Evolutionary conservation across 2,888 invertebrate genomes (phyloP).

Genomic region (Anodontia alba): DNA sequence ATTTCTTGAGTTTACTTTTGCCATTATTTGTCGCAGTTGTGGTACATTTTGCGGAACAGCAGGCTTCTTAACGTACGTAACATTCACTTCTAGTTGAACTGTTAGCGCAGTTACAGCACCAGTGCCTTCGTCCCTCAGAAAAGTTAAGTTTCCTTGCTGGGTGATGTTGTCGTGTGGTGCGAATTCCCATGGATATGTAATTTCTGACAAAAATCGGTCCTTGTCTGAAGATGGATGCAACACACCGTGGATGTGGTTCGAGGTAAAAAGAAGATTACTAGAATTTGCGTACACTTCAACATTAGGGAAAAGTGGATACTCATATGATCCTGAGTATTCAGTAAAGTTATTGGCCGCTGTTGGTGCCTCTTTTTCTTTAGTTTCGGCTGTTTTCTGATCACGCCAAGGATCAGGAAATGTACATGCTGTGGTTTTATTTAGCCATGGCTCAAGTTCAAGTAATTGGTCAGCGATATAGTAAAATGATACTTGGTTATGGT

Average conservation of each 20-base stretch:
- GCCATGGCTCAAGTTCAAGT: constrained; percentile 1
- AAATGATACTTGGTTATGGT: neutral
- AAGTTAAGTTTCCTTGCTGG: neutral
- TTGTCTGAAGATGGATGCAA: neutral
- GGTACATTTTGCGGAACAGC: too few relatives aligned
- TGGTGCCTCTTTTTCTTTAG: neutral
- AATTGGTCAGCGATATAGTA: constrained; percentile 3
- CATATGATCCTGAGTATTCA: neutral
- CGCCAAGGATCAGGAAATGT: constrained; percentile 8
- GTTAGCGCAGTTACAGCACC: neutral
- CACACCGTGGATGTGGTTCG: neutral
- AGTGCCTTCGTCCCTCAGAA: neutral
- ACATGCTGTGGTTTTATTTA: constrained; percentile 10
- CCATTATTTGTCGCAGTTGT: too few relatives aligned
- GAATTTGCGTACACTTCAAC: neutral
- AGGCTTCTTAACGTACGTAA: neutral
- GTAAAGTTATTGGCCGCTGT: neutral
- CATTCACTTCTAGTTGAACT: neutral
- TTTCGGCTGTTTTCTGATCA: neutral
- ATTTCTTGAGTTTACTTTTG: too few relatives aligned
- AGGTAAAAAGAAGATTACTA: neutral
- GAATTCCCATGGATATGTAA: neutral
- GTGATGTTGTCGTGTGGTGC: neutral
- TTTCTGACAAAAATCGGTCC: neutral
- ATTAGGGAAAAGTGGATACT: neutral